Conservation (phyloP, 2,113 vertebrate species). For the Laterallus jamaicensis region DNA sequence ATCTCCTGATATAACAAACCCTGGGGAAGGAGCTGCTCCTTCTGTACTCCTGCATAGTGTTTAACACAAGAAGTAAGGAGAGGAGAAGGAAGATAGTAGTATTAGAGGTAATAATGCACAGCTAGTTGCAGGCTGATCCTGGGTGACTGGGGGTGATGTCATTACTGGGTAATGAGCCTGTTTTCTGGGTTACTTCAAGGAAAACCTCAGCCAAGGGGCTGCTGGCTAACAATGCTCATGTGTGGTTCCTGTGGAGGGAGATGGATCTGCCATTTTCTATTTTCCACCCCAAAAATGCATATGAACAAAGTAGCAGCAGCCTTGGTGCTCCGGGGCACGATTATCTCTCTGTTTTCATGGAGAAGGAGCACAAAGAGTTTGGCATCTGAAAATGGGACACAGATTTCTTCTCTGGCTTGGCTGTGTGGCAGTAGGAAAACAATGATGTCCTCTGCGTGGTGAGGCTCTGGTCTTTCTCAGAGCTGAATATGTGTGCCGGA, state of each 20-base stretch:
- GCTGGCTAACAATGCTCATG: not conserved
- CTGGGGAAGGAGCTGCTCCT: not conserved
- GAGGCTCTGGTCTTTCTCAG: not conserved
- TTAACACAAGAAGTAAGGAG: not conserved
- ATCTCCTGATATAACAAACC: not conserved
- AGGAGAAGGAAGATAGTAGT: not conserved
- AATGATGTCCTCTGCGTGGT: fast-evolving
- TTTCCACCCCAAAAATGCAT: not conserved
- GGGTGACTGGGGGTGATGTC: fast-evolving
- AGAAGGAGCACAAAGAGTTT: constrained; percentile 11
- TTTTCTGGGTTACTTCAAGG: not conserved
- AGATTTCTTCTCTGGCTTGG: not conserved
- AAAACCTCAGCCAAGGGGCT: not conserved
- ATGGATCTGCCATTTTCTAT: not conserved
- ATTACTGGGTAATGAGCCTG: not conserved
- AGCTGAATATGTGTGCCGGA: fast-evolving
- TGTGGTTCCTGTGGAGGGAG: not conserved
- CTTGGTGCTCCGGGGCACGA: not conserved
- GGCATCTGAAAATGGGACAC: not conserved
- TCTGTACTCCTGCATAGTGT: fast-evolving
- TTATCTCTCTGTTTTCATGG: not conserved
- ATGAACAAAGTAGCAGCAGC: not conserved
- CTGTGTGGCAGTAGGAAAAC: not conserved
- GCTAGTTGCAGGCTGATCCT: not conserved
- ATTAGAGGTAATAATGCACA: not conserved